These are phyloP conservation scores for Paramuricea clavata DNA, from an alignment of 92 coral and sea anemone species.

Conservation along the genomic window DNA sequence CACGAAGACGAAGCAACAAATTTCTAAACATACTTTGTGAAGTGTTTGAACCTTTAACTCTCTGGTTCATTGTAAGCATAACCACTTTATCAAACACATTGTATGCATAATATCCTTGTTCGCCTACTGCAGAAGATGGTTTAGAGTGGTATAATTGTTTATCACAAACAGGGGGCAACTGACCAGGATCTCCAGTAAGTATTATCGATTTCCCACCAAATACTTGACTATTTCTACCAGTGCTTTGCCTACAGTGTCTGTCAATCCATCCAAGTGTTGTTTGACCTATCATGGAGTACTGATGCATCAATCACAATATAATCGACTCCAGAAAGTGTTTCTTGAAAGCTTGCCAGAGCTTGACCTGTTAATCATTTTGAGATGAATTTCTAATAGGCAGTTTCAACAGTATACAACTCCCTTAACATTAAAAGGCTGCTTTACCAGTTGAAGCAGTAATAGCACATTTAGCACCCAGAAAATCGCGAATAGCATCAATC, in stretches of 20 bases:
- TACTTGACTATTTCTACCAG: background rate
- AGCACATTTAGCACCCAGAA: slow-evolving; percentile 13
- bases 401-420: background rate
- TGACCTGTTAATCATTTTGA: slow-evolving; percentile 5
- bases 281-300: slow-evolving; percentile 5
- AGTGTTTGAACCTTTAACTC: background rate
- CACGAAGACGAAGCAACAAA: background rate
- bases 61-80: background rate
- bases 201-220: background rate
- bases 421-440: slow-evolving; percentile 56
- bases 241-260: slow-evolving; percentile 1
- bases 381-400: slow-evolving; percentile 1
- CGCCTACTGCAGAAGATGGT: slow-evolving; percentile 3
- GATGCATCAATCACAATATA: background rate
- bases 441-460: slow-evolving; percentile 71
- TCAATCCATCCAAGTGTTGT: slow-evolving; percentile 25
- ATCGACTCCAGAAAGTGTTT: background rate
- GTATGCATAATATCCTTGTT: background rate
- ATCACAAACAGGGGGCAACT: background rate
- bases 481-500: slow-evolving; percentile 37
- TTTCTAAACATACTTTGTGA: background rate
- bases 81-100: background rate
- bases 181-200: slow-evolving; percentile 7
- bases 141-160: slow-evolving; percentile 3
- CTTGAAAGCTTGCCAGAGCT: background rate